These are phyloP conservation scores for Centropyge bicolor DNA, from an alignment of 2,797 vertebrate species.

Conservation along the genomic window DNA sequence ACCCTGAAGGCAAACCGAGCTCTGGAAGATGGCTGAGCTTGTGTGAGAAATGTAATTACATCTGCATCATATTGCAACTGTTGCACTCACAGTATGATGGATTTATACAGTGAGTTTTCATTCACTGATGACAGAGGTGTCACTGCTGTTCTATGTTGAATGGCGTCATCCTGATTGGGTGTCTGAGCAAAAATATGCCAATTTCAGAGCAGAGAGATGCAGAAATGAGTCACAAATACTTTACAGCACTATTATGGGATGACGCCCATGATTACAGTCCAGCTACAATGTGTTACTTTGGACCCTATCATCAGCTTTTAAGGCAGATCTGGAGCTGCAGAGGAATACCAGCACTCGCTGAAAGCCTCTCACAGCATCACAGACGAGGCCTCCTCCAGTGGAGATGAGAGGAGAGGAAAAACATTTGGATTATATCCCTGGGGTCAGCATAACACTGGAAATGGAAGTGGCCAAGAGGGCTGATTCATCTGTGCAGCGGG, in stretches of 20 bases:
- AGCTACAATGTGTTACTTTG: conserved; percentile 23
- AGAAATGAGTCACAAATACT: conserved; percentile 15
- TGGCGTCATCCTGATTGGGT: conserved; percentile 20
- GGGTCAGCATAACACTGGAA: conserved; percentile 41
- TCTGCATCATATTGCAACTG: conserved; percentile 4
- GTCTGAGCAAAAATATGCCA: conserved; percentile 5
- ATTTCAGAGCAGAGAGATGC: conserved; percentile 2
- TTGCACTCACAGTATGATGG: background rate
- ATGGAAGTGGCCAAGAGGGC: conserved; percentile 40
- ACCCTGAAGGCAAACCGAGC: background rate
- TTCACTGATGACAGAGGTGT: conserved; percentile 8
- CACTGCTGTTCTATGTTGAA: background rate
- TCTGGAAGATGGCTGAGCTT: background rate
- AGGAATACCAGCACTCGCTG: conserved; percentile 6
- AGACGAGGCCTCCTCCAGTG: conserved; percentile 16
- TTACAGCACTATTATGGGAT: background rate
- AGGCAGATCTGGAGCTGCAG: conserved; percentile 32
- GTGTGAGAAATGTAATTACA: conserved; percentile 16
- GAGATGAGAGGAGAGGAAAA: conserved; percentile 39
- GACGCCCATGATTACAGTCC: background rate
- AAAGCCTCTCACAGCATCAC: conserved; percentile 32
- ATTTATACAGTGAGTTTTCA: conserved; percentile 27
- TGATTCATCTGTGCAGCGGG: conserved; percentile 37
- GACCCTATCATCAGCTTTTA: conserved; percentile 8
- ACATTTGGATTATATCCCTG: conserved; percentile 46